Base-by-base conservation (phyloP, 2,797 vertebrate species). In the Peromyscus nudipes region DNA sequence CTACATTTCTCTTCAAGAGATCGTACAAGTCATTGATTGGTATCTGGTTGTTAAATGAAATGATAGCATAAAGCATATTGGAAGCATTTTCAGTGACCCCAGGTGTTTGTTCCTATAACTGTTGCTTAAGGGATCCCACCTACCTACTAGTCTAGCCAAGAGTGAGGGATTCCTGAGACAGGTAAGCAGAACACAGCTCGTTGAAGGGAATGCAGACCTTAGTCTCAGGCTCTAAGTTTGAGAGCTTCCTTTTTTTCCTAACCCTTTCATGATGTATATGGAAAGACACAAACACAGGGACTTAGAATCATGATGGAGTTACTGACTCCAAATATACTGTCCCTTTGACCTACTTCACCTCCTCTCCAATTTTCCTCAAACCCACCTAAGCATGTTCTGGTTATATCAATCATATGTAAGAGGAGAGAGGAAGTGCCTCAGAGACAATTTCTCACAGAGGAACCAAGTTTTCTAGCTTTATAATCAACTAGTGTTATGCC, bases 1-100 rank as follows among this genome's bases (percentile, higher is more conserved):
- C 6, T 12, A 4, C 1, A 37, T 27, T 60, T 55, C 13, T 73
- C 34, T 27, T 29, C 31, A 40, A 75, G 11, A 49, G 49, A 62
- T 93, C 65, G 82, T 14, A 94, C 14, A 93, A 25, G 23, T 23
- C 82, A 55, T 96, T 55, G 81, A 69, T 40, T 92, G 40, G 12
- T 90, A 60, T 49, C 21, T 34, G 1, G 55, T 13, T 96, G 27
- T 77, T 31, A 80, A 93, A 81, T 85, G 19, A 82, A 96, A 89
- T 86, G 49, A 77, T 31, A 85, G 17, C 6, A 62, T 85, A 88
- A 93, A 55, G 77, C 10, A 65, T 19, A 80, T 37, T 31, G 55
- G 29, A 64, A 46, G 14, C 34, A 13, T 67, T 82, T 82, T 69
- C 62, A 69, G 19, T 81, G 84, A 95, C 64, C 16, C 43, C 43